Percentiles rank a stretch among this genome's conserved stretches.
These are phyloP conservation scores for Clunio marinus DNA, from an alignment of 2,888 invertebrate genomes.

Conservation along the genomic window DNA sequence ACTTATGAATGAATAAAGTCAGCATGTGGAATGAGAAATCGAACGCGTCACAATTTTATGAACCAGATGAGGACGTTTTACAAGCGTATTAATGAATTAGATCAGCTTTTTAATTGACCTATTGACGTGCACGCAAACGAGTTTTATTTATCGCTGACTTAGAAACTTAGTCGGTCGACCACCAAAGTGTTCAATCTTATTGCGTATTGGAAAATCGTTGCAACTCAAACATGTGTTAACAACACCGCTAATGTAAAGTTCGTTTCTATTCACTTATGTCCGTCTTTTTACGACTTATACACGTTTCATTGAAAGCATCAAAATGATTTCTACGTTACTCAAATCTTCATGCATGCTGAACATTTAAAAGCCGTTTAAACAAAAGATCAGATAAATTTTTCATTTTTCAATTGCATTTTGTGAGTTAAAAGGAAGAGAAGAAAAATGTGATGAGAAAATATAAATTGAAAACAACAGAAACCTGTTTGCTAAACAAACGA, in stretches of 20 bases:
- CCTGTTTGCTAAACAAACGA: conserved; percentile 21
- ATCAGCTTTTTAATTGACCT: neutral
- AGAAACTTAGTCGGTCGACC: no score
- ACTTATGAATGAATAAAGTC: conserved; percentile 9
- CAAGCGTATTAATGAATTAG: neutral
- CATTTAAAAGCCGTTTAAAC: no score
- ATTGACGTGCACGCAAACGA: neutral
- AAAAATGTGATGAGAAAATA: neutral
- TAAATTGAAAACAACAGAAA: conserved; percentile 10
- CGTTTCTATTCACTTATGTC: neutral
- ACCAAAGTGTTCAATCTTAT: neutral
- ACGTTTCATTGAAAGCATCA: neutral
- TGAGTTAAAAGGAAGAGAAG: neutral
- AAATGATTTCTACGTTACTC: no score
- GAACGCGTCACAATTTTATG: no score
- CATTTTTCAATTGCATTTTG: conserved; percentile 1
- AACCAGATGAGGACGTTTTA: no score
- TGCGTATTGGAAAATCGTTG: conserved; percentile 13
- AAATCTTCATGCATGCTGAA: no score
- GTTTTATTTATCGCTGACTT: neutral
- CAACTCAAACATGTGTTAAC: conserved; percentile 10
- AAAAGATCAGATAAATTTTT: no score
- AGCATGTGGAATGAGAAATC: neutral
- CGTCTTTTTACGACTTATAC: neutral
- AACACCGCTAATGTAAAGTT: neutral